These are phyloP conservation scores for Archaeoteleia sp. DNA, from an alignment of 2,888 invertebrate species.

Conservation along the genomic window DNA sequence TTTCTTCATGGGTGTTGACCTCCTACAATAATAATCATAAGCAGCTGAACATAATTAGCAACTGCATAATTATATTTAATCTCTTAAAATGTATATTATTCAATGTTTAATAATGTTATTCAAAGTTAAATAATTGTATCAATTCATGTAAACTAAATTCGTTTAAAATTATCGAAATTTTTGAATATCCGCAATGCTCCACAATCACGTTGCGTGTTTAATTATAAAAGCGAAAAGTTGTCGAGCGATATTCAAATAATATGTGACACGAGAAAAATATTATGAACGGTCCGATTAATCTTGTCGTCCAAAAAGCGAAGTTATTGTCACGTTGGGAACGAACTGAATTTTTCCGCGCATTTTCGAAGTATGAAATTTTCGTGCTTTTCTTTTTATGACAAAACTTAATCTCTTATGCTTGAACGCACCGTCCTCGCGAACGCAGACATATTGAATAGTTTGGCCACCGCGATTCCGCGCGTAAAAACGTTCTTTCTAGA, in stretches of 20 bases:
- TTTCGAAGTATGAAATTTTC: slow-evolving; percentile 4
- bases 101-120: no score
- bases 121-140: no score
- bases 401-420: slow-evolving; percentile 44
- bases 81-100: no score
- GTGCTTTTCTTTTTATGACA: slow-evolving; percentile 24
- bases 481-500: slow-evolving; percentile 32
- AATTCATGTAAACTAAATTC: no score
- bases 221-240: not conserved
- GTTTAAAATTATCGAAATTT: no score
- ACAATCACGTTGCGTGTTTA: no score
- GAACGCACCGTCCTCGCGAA: slow-evolving; percentile 23
- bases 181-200: no score
- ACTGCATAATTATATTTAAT: no score
- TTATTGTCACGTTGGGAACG: slow-evolving; percentile 22
- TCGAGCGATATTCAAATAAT: not conserved
- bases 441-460: slow-evolving; percentile 36
- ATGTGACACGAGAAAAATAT: slow-evolving; percentile 10
- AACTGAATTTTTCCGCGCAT: slow-evolving; percentile 8
- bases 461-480: slow-evolving; percentile 25
- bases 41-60: no score
- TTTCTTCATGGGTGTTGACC: no score
- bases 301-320: slow-evolving; percentile 10
- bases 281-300: slow-evolving; percentile 24
- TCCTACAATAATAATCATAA: no score